phyloP scores from a whole-genome alignment of 1,140 invertebrate species.

The Drosophila elegans region DNA sequence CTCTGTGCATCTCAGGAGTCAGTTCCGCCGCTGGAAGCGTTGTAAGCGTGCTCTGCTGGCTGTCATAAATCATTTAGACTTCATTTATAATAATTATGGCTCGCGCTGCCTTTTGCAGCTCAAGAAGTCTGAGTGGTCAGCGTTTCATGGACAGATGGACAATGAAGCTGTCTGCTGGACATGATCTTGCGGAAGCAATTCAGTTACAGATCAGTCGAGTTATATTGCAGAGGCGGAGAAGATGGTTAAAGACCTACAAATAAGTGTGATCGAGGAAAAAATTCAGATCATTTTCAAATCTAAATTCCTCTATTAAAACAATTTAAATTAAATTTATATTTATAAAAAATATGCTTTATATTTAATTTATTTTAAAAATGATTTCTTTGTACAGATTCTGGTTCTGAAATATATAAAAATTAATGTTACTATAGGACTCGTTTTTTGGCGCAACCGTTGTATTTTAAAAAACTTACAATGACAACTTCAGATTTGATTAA shows the following conservation, averaged over 20 bases:
- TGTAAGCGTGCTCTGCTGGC: conserved; percentile 65
- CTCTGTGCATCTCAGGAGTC: conserved; percentile 18
- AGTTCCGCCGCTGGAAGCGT: conserved; percentile 63
- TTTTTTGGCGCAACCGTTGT: too few species aligned
- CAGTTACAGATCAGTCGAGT: conserved; percentile 33
- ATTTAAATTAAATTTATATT: too few species aligned
- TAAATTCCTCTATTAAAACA: not conserved
- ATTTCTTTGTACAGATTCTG: too few species aligned
- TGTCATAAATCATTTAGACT: conserved; percentile 80
- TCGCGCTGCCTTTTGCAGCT: conserved; percentile 47
- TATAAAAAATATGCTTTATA: too few species aligned
- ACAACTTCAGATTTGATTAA: too few species aligned
- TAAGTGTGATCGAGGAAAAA: conserved; percentile 1
- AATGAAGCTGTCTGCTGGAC: conserved; percentile 67
- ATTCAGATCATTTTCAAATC: not conserved
- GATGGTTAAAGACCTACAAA: not conserved
- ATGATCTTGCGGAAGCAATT: conserved; percentile 64
- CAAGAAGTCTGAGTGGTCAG: conserved; percentile 68
- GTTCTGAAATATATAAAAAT: too few species aligned
- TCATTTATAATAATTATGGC: conserved; percentile 81
- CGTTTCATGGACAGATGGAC: conserved; percentile 63
- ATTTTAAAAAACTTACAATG: too few species aligned
- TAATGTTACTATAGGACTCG: too few species aligned
- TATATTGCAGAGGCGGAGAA: conserved; percentile 19
- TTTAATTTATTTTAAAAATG: too few species aligned